A percentile compares a stretch with the other conserved stretches of the same genome.
Evolutionary conservation across 1,140 invertebrate species (phyloP).

Genomic region (Trichogramma pretiosum): DNA sequence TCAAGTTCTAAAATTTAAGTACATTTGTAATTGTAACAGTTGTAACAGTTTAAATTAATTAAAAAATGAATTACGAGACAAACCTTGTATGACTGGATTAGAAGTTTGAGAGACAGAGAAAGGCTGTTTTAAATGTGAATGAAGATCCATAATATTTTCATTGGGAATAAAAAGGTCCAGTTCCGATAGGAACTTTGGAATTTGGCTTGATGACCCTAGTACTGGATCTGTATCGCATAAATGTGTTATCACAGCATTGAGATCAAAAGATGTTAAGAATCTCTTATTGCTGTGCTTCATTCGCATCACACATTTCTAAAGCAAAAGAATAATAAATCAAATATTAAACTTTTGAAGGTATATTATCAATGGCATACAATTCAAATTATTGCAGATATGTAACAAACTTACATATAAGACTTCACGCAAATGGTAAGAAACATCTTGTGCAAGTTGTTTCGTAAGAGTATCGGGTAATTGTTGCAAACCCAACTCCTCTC

Average conservation of each 20-base stretch:
- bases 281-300: slow-evolving; percentile 39
- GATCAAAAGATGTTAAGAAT: slow-evolving; percentile 35
- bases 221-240: slow-evolving; percentile 39
- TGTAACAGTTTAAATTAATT: background rate
- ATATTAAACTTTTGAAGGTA: background rate
- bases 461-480: slow-evolving; percentile 36
- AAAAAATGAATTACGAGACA: background rate
- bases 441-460: slow-evolving; percentile 39
- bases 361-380: too few species aligned
- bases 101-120: slow-evolving; percentile 31
- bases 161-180: slow-evolving; percentile 40
- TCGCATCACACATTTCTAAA: slow-evolving; percentile 42
- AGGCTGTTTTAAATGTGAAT: slow-evolving; percentile 31
- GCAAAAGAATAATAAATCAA: background rate
- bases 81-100: slow-evolving; percentile 37
- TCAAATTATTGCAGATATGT: background rate
- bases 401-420: slow-evolving; percentile 35
- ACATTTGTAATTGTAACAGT: too few species aligned
- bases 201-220: slow-evolving; percentile 33
- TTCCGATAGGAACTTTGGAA: slow-evolving; percentile 39
- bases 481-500: slow-evolving; percentile 41
- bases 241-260: slow-evolving; percentile 40
- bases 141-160: slow-evolving; percentile 35
- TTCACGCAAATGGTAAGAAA: slow-evolving; percentile 41
- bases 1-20: slow-evolving; percentile 34